Conservation (phyloP, 2,797 vertebrate genomes). For the Malacoctenus gilli region DNA sequence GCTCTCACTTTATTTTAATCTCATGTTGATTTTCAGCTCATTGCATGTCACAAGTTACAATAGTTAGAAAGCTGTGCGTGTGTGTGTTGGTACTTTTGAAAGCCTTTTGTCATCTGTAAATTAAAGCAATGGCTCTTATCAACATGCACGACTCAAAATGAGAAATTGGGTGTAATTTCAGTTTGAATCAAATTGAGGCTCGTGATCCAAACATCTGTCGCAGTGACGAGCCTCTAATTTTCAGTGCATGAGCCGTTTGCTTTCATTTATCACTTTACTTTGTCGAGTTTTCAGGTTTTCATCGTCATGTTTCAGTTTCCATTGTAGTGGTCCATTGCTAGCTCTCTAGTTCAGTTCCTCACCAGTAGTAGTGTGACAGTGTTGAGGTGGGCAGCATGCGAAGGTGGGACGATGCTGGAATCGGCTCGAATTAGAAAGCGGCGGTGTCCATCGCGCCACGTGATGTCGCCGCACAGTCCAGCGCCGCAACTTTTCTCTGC, state of each 20-base stretch:
- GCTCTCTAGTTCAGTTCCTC: conserved; percentile 79
- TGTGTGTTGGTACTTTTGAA: conserved; percentile 24
- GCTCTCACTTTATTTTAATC: conserved; percentile 20
- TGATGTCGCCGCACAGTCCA: too few species aligned
- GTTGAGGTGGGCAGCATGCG: conserved; percentile 60
- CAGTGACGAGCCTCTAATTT: neutral
- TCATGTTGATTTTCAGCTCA: conserved; percentile 6
- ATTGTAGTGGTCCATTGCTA: conserved; percentile 64
- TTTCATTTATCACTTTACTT: conserved; percentile 68
- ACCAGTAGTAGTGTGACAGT: conserved; percentile 70
- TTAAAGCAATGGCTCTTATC: conserved; percentile 68
- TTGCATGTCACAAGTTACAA: neutral
- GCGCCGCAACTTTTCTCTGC: conserved; percentile 33
- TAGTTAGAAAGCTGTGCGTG: neutral
- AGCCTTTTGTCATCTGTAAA: conserved; percentile 58
- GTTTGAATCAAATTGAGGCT: too few species aligned
- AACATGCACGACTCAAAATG: conserved; percentile 14
- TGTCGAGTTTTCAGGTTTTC: conserved; percentile 32
- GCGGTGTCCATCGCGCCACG: neutral
- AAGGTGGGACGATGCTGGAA: conserved; percentile 54
- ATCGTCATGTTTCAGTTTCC: conserved; percentile 31
- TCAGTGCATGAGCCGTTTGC: conserved; percentile 58
- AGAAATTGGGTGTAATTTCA: neutral
- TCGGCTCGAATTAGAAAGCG: neutral
- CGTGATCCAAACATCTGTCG: neutral